Evolutionary conservation across 2,113 vertebrate species (phyloP), one percentile per base, ranked within the genome.

Genomic region (Ovis canadensis): DNA sequence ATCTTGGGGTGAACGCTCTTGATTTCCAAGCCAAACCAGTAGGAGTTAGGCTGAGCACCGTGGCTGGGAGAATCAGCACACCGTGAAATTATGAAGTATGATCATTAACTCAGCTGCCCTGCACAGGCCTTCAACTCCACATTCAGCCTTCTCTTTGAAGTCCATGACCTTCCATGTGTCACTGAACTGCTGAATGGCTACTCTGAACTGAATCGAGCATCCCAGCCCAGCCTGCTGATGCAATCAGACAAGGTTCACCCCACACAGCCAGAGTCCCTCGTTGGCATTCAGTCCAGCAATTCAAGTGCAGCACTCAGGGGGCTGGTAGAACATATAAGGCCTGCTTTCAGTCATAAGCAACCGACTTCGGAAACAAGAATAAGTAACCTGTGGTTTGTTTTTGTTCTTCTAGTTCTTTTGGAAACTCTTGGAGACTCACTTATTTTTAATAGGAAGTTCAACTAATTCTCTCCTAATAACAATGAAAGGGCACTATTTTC

Each of bases 101-200:
- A 89, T 95, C 91, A 78, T 93, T 97, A 95, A 95, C 94, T 62
- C 29, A 55, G 21, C 91, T 36, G 14, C 82, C 90, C 94, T 95
- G 67, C 52, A 77, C 77, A 60, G 77, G 36, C 43, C 91, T 98
- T 97, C 92, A 52, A 67, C 81, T 94, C 88, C 31, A 83, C 59
- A 12, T 82, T 93, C 81, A 83, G 77, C 12, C 2, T 92, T 88
- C 91, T 86, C 97, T 97, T 97, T 97, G 97, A 98, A 98, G 88
- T 91, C 91, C 36, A 12, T 96, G 91, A 98, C 97, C 97, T 97
- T 97, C 94, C 67, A 80, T 96, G 96, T 97, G 97, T 95, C 96
- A 96, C 91, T 95, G 96, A 95, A 92, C 94, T 94, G 91, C 83
- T 91, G 85, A 96, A 67, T 62, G 90, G 85, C 96, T 85, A 55